phyloP scores from a whole-genome alignment of 2,888 invertebrate species.

The Xylophagus ater region DNA sequence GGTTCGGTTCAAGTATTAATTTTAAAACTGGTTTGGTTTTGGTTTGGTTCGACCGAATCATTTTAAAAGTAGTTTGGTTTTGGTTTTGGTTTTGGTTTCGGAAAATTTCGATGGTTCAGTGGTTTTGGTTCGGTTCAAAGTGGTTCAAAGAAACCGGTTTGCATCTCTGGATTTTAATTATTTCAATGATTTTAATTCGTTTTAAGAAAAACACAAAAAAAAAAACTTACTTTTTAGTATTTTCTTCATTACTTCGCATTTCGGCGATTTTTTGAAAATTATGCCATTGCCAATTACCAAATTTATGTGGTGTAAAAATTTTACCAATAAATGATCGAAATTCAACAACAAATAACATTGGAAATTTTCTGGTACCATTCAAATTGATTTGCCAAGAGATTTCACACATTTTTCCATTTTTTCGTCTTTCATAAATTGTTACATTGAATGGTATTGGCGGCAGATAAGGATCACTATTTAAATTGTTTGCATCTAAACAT shows the following conservation, averaged over 20 bases:
- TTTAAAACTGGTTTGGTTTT: no score
- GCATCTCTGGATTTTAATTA: constrained; percentile 6
- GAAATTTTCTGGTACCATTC: constrained; percentile 12
- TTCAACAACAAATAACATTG: constrained; percentile 50
- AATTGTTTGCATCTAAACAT: constrained; percentile 52
- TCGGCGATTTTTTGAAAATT: constrained; percentile 31
- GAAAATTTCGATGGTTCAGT: no score
- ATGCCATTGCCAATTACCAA: constrained; percentile 51
- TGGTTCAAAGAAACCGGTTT: no score
- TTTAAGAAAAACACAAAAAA: constrained; percentile 16
- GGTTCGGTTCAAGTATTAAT: no score
- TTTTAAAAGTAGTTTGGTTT: no score
- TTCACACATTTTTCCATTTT: constrained; percentile 12
- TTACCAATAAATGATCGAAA: constrained; percentile 60
- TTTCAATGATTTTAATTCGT: constrained; percentile 8
- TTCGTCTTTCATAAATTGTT: constrained; percentile 45
- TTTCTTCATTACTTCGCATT: constrained; percentile 21
- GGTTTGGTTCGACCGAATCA: no score
- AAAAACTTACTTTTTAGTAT: constrained; percentile 16
- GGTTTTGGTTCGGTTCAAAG: no score
- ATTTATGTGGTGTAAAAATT: constrained; percentile 49
- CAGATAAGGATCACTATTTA: constrained; percentile 41
- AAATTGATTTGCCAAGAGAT: constrained; percentile 16
- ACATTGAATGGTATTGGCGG: constrained; percentile 52
- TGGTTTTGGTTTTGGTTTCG: no score